Evolutionary conservation across 1,140 invertebrate species (phyloP), one percentile per base, ranked within the genome.

Genomic region (Chrysoperla carnea): DNA sequence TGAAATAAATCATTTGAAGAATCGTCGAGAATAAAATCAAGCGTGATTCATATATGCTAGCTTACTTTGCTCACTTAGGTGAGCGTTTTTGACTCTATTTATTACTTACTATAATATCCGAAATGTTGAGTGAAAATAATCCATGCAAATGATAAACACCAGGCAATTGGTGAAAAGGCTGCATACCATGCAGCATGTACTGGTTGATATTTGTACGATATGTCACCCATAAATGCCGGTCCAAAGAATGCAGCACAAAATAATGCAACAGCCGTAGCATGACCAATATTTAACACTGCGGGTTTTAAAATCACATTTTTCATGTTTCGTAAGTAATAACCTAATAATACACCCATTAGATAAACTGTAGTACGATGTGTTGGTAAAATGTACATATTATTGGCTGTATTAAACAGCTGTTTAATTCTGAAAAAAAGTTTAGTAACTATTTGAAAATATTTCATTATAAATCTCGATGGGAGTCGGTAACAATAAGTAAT

Each of bases 351-450:
- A 35, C 79, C 79, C 61, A 81, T 74, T 36, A 78, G 72, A 49
- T 82, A 82, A 12, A 81, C 75, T 1, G 78, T 81, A 4, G 75
- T 60, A 51, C 79, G 61, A 49, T 81, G 74, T 0, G 70, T 66
- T 15, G 79, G 78, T 41, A 81, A 59, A 17, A 76, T 78, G 52
- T 81, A 82, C 48, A 79, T 79, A 27, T 72, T 63, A 59, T 80
- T 73, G 6, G 78, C 78, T 1, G 79, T 81, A 31, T 72, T 68
- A 52, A 80, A 81, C 35, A 82, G 54, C 49, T 77, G 70, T 47
- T 68, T 63, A 31, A 81, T 70, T 39, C 78, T 81, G 51, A 17
- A 50, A 50, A 45, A 49, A 17, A 47, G 40, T 36, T n/a, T n/a
- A n/a, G n/a, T n/a, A n/a, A n/a, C n/a, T n/a, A n/a, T n/a, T n/a